Evolutionary conservation across 2,113 vertebrate genomes (phyloP).

Genomic region (Oplegnathus fasciatus): DNA sequence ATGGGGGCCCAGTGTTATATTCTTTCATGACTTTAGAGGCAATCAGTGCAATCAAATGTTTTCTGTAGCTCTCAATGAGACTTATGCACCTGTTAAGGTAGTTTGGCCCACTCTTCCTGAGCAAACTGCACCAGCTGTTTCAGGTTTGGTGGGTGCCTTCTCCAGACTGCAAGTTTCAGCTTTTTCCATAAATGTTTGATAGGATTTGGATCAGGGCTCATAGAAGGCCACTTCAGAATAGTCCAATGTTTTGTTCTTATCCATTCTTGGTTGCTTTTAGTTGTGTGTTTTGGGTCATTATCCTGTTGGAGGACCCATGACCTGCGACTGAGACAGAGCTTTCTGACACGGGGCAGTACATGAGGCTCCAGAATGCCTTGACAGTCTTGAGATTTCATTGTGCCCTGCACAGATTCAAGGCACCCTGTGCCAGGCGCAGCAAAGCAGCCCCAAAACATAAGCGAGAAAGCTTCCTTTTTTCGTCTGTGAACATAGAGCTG

Average conservation of each 20-base stretch:
- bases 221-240: background rate
- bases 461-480: background rate
- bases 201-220: background rate
- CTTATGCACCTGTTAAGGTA: background rate
- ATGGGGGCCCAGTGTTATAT: no score
- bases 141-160: conserved; percentile 21
- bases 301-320: background rate
- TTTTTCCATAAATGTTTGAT: background rate
- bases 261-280: background rate
- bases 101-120: background rate
- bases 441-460: no score
- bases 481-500: background rate
- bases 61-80: background rate
- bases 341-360: background rate
- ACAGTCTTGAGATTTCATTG: no score
- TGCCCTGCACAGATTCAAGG: no score
- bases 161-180: conserved; percentile 2
- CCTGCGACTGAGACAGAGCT: background rate
- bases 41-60: background rate
- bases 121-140: background rate
- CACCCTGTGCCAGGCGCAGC: no score
- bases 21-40: no score
- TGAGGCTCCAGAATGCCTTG: background rate
- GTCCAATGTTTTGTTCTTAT: background rate
- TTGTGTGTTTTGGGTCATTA: background rate